A percentile compares a stretch with the other conserved stretches of the same genome.
These are phyloP conservation scores for Pseudochaenichthys georgianus DNA, from an alignment of 2,797 vertebrate genomes.

Conservation along the genomic window DNA sequence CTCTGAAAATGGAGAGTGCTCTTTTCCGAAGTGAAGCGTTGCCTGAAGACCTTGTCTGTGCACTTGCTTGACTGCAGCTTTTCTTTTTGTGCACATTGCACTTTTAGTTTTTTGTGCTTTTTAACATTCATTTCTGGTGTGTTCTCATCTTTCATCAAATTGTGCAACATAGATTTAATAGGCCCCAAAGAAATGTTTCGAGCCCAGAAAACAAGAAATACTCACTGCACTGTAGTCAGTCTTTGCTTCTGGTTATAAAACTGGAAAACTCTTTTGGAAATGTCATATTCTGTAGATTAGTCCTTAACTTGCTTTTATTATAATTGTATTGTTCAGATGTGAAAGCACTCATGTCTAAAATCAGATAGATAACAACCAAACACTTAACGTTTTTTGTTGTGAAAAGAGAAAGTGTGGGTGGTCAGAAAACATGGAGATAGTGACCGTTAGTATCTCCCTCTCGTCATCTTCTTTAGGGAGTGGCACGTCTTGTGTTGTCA, in stretches of 20 bases:
- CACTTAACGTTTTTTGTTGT: constrained; percentile 2
- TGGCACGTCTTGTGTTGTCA: constrained; percentile 57
- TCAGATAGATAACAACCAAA: constrained; percentile 20
- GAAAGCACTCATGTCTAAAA: constrained; percentile 26
- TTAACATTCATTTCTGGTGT: neutral
- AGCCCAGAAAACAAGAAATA: neutral
- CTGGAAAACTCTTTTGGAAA: constrained; percentile 2
- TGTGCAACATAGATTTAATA: constrained; percentile 6
- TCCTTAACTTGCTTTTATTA: neutral
- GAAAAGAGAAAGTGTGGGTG: constrained; percentile 30
- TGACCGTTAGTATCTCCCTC: constrained; percentile 19
- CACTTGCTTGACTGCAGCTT: constrained; percentile 28
- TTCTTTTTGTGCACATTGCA: constrained; percentile 4
- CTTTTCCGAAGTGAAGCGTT: constrained; percentile 51
- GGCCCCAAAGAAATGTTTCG: neutral
- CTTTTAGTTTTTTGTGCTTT: constrained; percentile 13
- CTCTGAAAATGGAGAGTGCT: constrained; percentile 59
- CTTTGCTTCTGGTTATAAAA: neutral
- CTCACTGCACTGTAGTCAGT: neutral
- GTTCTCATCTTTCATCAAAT: neutral
- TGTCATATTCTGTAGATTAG: constrained; percentile 1
- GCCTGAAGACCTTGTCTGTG: constrained; percentile 50
- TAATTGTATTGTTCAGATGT: constrained; percentile 5
- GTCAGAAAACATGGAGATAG: constrained; percentile 30
- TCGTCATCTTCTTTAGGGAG: constrained; percentile 42